Evolutionary conservation across 2,113 vertebrate species (phyloP).

Genomic region (Lagopus leucura): DNA sequence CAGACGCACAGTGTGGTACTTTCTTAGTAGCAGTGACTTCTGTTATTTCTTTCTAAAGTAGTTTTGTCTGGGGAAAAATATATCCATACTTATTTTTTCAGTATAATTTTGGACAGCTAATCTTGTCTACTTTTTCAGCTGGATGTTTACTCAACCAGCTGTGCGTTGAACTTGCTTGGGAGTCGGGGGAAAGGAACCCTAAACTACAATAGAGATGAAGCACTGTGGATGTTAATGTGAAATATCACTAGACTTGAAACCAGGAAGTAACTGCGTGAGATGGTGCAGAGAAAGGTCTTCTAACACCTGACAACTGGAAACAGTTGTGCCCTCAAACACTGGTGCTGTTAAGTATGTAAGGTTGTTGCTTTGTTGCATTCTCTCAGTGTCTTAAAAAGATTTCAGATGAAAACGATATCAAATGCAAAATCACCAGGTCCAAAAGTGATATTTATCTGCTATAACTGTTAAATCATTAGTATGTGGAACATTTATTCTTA

Average conservation of each 20-base stretch:
- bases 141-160: neutral
- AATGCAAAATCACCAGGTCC: neutral
- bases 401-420: neutral
- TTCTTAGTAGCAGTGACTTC: neutral
- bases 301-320: neutral
- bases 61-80: neutral
- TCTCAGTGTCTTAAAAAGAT: neutral
- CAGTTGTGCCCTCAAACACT: neutral
- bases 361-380: neutral
- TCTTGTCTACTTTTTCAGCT: neutral
- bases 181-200: neutral
- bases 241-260: neutral
- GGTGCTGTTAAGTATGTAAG: neutral
- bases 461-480: neutral
- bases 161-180: fast-evolving
- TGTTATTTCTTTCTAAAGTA: neutral
- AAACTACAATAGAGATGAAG: neutral
- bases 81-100: neutral
- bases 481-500: neutral
- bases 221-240: neutral
- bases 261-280: neutral
- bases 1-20: neutral
- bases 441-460: neutral
- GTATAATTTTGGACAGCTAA: neutral
- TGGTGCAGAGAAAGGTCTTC: neutral